Conservation (phyloP, 2,888 invertebrate genomes). For the Mystacides longicornis region DNA sequence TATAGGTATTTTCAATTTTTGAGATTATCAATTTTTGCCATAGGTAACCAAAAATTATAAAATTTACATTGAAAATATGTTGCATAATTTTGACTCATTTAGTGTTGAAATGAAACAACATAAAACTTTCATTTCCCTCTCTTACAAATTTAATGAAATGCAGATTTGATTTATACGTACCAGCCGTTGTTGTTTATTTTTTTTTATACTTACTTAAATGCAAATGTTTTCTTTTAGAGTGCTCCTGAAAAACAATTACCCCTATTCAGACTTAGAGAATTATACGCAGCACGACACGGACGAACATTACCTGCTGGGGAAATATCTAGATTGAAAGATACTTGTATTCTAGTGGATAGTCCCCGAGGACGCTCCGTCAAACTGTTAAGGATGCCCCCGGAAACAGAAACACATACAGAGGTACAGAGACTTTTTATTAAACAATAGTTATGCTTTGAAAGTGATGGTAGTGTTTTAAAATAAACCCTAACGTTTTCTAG, state of each 20-base stretch:
- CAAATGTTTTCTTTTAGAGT: conserved; percentile 44
- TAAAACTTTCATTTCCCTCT: too few species aligned
- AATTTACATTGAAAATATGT: too few species aligned
- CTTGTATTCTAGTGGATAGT: conserved; percentile 59
- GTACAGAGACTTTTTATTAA: not conserved
- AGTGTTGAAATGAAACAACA: too few species aligned
- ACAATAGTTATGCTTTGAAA: not conserved
- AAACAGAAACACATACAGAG: conserved; percentile 40
- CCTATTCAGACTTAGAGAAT: conserved; percentile 72
- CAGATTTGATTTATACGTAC: too few species aligned
- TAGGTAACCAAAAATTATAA: too few species aligned
- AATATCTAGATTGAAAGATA: conserved; percentile 66
- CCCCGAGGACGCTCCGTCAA: conserved; percentile 56
- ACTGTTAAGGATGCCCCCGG: conserved; percentile 47
- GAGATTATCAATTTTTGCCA: too few species aligned
- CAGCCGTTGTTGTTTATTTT: too few species aligned
- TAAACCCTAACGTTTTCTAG: too few species aligned
- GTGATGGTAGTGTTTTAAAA: not conserved
- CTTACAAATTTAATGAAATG: too few species aligned
- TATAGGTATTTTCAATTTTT: too few species aligned
- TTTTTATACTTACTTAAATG: too few species aligned
- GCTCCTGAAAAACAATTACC: conserved; percentile 69
- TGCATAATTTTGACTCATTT: too few species aligned
- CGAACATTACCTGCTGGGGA: conserved; percentile 67
- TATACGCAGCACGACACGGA: conserved; percentile 74